Evolutionary conservation across 2,888 invertebrate genomes (phyloP), one percentile per base, ranked within the genome.

Genomic region (Leucophenga maculata): DNA sequence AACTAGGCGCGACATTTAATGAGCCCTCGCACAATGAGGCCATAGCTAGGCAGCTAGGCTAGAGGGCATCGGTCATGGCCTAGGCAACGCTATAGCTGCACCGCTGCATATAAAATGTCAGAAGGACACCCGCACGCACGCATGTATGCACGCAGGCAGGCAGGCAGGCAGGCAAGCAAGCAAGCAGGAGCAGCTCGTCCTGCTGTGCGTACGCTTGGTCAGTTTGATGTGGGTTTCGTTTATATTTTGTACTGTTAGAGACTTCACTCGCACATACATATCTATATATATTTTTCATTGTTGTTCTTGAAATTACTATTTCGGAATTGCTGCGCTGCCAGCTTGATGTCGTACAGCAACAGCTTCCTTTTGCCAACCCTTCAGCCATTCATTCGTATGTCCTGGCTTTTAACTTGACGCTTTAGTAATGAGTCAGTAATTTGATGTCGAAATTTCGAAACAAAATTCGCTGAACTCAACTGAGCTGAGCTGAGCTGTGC

Each of bases 401-500:
- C n/a, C 60, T 16, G 13, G 68, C 71, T 70, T 69, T 68, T 73
- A 70, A 73, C 73, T 78, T 79, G 78, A 78, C 73, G 78, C 84
- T 82, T 81, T 84, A 83, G 84, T 84, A 85, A 85, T 85, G 85
- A 85, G 85, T 84, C 85, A 80, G 85, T 85, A 85, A 85, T 85
- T 84, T 82, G 80, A 82, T 81, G 82, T 77, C 80, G 79, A 39
- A 39, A 11, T 39, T 39, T 39, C 39, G 39, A 39, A 39, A 39
- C 39, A 39, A 39, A 39, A 39, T 6, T 8, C 39, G 39, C 39
- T 39, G n/a, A n/a, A n/a, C n/a, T n/a, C 6, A 11, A 1, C 11
- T 55, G 55, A 0, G 22, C 55, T 9, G 32, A 32, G 32, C 32
- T 32, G 39, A 11, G 8, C 11, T 55, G 55, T 1, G 22, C 55